Evolutionary conservation across 92 coral and sea anemone genomes (phyloP), one percentile per base, ranked within the genome.

Genomic region (Bergia puertoricense): DNA sequence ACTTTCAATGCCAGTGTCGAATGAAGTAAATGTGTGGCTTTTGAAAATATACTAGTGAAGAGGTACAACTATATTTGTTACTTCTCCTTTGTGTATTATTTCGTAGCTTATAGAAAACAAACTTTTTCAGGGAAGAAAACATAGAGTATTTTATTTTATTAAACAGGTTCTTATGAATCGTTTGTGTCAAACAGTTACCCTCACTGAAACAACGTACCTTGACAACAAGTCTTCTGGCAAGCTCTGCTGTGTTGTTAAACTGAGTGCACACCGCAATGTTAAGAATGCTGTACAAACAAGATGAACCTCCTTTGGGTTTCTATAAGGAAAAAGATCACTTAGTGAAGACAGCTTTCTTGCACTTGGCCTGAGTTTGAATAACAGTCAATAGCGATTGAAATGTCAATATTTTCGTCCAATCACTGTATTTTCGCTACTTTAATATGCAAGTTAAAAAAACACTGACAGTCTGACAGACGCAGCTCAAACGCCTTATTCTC

Each of bases 261-360:
- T 67, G 65, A 44, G 93, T 77, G 72, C 66, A 85, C 41, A 90
- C 88, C 72, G 77, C 86, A 75, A 93, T 76, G 68, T 86, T 86
- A 2, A 95, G 92, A 71, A 95, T 65, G 43, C 94, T 90, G 90
- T 95, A 81, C 82, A 95, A 79, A 75, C 88, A 87, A 43, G 94
- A 91, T 16, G 96, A 88, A 18, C 96, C 86, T 43, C 84, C 90
- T 81, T 93, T 95, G 50, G 91, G 77, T 65, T 95, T 95, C 98
- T 95, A 71, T n/a, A 16, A 73, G 8, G 44, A 10, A 62, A 22
- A 73, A 36, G 2, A 36, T 30, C 4, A 73, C 6, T 10, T 5
- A 9, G 20, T 3, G 77, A 39, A 10, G 4, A 68, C 30, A 18
- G 13, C 30, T 68, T 68, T 2, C 38, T 16, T 23, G 36, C 30